Base-by-base conservation (phyloP, 2,888 invertebrate species). In the Pinctada fucata region DNA sequence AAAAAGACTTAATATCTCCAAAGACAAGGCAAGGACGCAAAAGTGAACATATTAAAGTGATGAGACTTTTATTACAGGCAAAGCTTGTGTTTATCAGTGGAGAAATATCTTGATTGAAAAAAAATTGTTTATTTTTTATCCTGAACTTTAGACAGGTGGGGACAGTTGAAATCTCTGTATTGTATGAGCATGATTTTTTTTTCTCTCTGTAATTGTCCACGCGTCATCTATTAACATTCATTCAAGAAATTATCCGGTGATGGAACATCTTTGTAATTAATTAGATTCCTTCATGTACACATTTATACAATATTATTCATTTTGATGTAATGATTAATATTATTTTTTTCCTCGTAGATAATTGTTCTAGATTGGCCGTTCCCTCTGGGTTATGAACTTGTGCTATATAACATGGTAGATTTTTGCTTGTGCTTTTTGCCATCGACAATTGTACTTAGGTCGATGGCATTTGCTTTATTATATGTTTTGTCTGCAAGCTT, bases 391-490 rank as follows among this genome's bases (percentile, higher is more conserved):
- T 73, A 65, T 65, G 47, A 48, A 16, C 51, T 74, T 64, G 65
- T 65, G 65, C 74, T 74, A 52, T 31, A 74, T 74, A 64, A 74
- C 65, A 49, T 74, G 50, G 64, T 66, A 49, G n/a, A 48, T 65
- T 66, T 76, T 76, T 76, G 79, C 79, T 79, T 79, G 72, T 72
- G 79, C 76, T 76, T 76, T 76, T 72, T 49, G 76, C 75, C 76
- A 70, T 64, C n/a, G 76, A 72, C 64, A 67, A 69, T 72, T 65
- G 51, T 50, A 67, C 66, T 67, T 72, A 72, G 69, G 68, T 48
- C 69, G 69, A 47, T 45, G 71, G 68, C 78, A 74, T 48, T 50
- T 51, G 76, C 76, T 72, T 79, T 64, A 72, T 63, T 69, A 68
- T 79, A 76, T 79, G 79, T 79, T 68, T 50, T 79, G 76, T 79